Base-by-base conservation (phyloP, 2,888 invertebrate genomes). In the Drosophila meridiana region DNA sequence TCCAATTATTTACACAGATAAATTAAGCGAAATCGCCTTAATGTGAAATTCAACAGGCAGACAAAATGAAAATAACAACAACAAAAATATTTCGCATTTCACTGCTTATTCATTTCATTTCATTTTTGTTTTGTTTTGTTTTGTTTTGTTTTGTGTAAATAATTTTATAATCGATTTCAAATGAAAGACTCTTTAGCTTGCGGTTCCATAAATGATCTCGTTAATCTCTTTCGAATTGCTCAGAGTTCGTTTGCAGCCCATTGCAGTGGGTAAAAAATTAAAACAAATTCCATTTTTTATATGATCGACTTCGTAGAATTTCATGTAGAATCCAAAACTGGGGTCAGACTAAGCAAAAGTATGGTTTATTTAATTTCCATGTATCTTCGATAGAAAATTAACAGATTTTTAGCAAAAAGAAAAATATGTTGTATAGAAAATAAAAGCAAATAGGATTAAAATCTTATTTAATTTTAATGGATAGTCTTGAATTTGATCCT, bases 1-100 rank as follows among this genome's bases (percentile, higher is more conserved):
- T 82, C 78, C 78, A 77, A 80, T 83, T 80, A 83, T 82, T 82
- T 80, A 81, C 70, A 66, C 72, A 65, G 70, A 83, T 71, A 86
- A 83, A 80, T 60, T 72, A 72, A 69, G 78, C 78, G 64, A 73
- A 78, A 87, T 76, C 69, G 59, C 59, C 57, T 78, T 69, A 81
- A 87, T 83, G 76, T 61, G 66, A 81, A 78, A 64, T 78, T 76
- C 67, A 83, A 78, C 84, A 76, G 77, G 63, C 77, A 57, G 71
- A 63, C 47, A 61, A 57, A 43, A 52, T 52, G 34, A 70, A 50
- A 62, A 58, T 28, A 58, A 55, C 9, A 58, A 40, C 9, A 59
- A 60, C 59, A 20, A 40, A 40, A 40, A 26, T 50, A 52, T 20
- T 32, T 20, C 14, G 30, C 13, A 62, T 60, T 60, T 57, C 43